Evolutionary conservation across 2,888 invertebrate species (phyloP).

Genomic region (Latheticus oryzae): DNA sequence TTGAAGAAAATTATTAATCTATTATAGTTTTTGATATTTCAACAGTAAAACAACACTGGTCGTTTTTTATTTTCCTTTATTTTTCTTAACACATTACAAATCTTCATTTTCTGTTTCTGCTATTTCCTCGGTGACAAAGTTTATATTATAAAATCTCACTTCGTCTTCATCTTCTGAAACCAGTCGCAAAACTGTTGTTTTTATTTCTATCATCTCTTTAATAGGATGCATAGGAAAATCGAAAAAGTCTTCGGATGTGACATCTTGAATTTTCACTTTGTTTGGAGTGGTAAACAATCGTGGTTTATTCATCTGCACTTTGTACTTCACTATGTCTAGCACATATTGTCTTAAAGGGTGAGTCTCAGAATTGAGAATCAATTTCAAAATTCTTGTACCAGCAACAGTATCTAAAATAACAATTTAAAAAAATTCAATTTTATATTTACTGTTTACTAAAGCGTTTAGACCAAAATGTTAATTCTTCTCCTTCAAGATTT

Average conservation of each 20-base stretch:
- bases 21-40: too few species aligned
- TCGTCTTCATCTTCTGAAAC: slow-evolving; percentile 12
- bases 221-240: slow-evolving; percentile 44
- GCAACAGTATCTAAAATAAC: slow-evolving; percentile 8
- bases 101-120: too few species aligned
- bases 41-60: too few species aligned
- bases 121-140: slow-evolving; percentile 2
- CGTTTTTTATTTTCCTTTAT: too few species aligned
- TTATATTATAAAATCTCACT: slow-evolving; percentile 23
- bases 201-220: background rate
- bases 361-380: slow-evolving; percentile 22
- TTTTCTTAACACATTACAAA: too few species aligned
- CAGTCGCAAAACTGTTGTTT: background rate
- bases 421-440: background rate
- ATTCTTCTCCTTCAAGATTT: slow-evolving; percentile 47
- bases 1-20: too few species aligned
- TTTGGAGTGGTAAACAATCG: slow-evolving; percentile 45
- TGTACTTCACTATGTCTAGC: slow-evolving; percentile 3
- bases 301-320: background rate
- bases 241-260: slow-evolving; percentile 41
- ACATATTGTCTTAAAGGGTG: slow-evolving; percentile 1
- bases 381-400: slow-evolving; percentile 20
- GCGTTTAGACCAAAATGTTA: slow-evolving; percentile 53
- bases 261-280: slow-evolving; percentile 36
- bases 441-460: background rate